Evolutionary conservation across 2,113 vertebrate genomes (phyloP), one percentile per base, ranked within the genome.

Genomic region (Dipodomys stephensi): DNA sequence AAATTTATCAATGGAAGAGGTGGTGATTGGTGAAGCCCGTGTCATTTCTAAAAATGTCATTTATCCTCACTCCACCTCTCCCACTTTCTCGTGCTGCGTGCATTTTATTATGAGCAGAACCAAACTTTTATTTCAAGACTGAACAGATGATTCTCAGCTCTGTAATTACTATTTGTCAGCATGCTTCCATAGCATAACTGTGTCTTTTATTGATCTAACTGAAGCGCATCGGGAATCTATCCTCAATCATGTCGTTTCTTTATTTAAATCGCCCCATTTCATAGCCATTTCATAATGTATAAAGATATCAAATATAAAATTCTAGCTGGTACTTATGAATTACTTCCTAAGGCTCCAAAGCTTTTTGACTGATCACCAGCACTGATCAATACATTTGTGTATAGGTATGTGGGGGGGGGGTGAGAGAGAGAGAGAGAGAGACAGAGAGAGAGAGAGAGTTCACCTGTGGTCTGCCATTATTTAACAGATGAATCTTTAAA

Each of bases 291-390:
- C 95, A 94, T 64, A 95, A 91, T 0, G 0, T 6, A 94, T 78
- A 49, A 46, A 93, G 65, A 69, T 25, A 46, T 19, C n/a, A 76
- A 76, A 28, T 28, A 28, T 68, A 62, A 88, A 87, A 97, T 76
- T 93, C 92, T 69, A 91, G 78, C 93, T 95, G 88, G 95, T 97
- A 93, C 95, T 96, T 96, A 92, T 95, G 73, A 95, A 35, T 95
- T 72, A 90, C 95, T 84, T 97, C 95, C 88, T 89, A 92, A 25
- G 84, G 32, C 39, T 49, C n/a, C 7, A 27, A 77, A 90, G 86
- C 46, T 57, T 53, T 39, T 18, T 8, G 39, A 71, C 71, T 19
- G 19, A 86, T 46, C 73, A 28, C 62, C 8, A n/a, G 12, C 20
- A 8, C 1, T 8, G 30, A 65, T 97, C 20, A 79, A 39, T 82